Percentiles rank a stretch among this genome's conserved stretches.
phyloP scores from a whole-genome alignment of 2,888 invertebrate species.

The Drymonia ruficornis region DNA sequence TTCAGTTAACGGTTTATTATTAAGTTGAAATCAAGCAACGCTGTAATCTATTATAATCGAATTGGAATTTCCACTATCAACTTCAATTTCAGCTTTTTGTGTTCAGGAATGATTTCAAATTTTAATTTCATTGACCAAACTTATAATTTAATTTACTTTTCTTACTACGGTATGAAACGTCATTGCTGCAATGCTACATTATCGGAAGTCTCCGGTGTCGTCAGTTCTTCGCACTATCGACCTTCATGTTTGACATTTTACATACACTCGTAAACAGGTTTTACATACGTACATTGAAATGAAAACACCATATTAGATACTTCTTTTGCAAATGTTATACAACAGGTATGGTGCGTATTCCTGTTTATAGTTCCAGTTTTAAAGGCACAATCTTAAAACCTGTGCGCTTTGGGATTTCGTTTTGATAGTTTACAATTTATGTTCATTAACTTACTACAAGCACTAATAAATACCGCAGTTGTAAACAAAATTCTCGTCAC shows the following conservation, averaged over 20 bases:
- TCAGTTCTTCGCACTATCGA: constrained; percentile 60
- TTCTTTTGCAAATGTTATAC: constrained; percentile 20
- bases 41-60: too few relatives aligned
- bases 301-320: constrained; percentile 36
- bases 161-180: too few relatives aligned
- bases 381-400: constrained; percentile 5
- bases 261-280: constrained; percentile 60
- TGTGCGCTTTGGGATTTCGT: neutral
- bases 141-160: too few relatives aligned
- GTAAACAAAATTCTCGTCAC: too few relatives aligned
- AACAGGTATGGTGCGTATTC: constrained; percentile 7
- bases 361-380: constrained; percentile 11
- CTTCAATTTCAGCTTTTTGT: too few relatives aligned
- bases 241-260: constrained; percentile 64
- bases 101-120: too few relatives aligned
- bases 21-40: neutral
- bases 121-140: too few relatives aligned
- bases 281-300: constrained; percentile 36
- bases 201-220: constrained; percentile 52
- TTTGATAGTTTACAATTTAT: too few relatives aligned
- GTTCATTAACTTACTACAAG: too few relatives aligned
- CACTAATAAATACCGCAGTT: too few relatives aligned
- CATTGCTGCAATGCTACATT: neutral
- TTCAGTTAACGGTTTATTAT: neutral
- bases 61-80: too few relatives aligned